Conservation (phyloP, 2,888 invertebrate species). For the Lycia hirtaria region DNA sequence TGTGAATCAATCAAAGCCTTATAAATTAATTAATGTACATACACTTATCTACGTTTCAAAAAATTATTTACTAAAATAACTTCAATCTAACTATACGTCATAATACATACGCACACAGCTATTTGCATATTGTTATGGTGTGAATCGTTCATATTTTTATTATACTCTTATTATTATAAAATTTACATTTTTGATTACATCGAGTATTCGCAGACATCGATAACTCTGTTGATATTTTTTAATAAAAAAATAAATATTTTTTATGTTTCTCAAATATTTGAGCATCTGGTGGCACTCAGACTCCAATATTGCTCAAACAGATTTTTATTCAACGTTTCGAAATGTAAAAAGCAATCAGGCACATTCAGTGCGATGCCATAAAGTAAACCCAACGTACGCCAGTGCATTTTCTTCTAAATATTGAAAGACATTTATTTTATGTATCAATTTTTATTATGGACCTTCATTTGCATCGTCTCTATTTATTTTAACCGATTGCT, state of each 20-base stretch:
- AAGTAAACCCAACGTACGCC: conserved; percentile 34
- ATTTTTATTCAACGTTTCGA: conserved; percentile 48
- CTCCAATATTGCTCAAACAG: conserved; percentile 44
- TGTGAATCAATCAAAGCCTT: no score
- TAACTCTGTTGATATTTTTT: conserved; percentile 35
- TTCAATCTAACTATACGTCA: no score
- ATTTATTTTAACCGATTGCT: neutral
- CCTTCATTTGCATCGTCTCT: neutral
- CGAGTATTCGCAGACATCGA: conserved; percentile 7
- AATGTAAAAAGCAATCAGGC: conserved; percentile 43
- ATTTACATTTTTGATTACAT: conserved; percentile 14
- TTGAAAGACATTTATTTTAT: conserved; percentile 6
- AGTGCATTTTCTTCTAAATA: conserved; percentile 26
- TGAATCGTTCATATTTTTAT: neutral
- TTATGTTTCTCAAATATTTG: conserved; percentile 43
- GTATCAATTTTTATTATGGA: neutral
- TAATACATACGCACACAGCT: neutral
- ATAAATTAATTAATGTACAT: no score
- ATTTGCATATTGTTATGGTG: neutral
- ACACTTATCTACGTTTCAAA: no score
- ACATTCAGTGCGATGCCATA: conserved; percentile 38
- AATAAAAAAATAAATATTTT: conserved; percentile 34
- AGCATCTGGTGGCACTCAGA: conserved; percentile 47
- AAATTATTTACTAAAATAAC: no score
- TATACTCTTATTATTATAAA: conserved; percentile 3